phyloP scores from a whole-genome alignment of 2,113 vertebrate species.

The Platysternon megacephalum region DNA sequence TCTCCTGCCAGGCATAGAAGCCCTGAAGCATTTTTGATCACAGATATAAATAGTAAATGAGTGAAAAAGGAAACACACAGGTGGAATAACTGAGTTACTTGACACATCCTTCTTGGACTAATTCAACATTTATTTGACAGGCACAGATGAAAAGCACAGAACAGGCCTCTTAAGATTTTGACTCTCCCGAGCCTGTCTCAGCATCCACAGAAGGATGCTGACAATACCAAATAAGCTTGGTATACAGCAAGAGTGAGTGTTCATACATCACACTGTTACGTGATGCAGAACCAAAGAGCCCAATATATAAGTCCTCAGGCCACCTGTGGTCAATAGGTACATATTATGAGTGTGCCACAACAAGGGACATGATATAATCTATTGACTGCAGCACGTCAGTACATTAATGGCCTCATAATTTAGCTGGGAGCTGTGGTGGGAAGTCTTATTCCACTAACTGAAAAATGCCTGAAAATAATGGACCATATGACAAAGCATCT shows the following conservation, averaged over 20 bases:
- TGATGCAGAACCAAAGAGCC: neutral
- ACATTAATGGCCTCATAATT: neutral
- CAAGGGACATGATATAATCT: neutral
- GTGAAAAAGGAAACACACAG: neutral
- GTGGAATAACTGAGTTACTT: neutral
- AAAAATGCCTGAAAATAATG: neutral
- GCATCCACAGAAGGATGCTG: neutral
- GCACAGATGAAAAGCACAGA: neutral
- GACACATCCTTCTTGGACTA: neutral
- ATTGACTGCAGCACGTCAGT: neutral
- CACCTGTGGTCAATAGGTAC: neutral
- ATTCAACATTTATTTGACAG: neutral
- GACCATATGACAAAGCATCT: fast-evolving
- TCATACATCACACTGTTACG: neutral
- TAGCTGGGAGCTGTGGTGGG: neutral
- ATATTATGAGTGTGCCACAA: neutral
- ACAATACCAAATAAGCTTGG: neutral
- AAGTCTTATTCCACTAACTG: neutral
- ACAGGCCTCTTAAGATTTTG: neutral
- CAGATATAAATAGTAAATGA: neutral
- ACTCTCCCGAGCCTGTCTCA: neutral
- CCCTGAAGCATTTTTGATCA: neutral
- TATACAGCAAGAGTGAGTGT: neutral
- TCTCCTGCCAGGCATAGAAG: neutral
- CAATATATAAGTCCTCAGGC: neutral